Base-by-base conservation (phyloP, 1,140 invertebrate species). In the Hypothenemus hampei region DNA sequence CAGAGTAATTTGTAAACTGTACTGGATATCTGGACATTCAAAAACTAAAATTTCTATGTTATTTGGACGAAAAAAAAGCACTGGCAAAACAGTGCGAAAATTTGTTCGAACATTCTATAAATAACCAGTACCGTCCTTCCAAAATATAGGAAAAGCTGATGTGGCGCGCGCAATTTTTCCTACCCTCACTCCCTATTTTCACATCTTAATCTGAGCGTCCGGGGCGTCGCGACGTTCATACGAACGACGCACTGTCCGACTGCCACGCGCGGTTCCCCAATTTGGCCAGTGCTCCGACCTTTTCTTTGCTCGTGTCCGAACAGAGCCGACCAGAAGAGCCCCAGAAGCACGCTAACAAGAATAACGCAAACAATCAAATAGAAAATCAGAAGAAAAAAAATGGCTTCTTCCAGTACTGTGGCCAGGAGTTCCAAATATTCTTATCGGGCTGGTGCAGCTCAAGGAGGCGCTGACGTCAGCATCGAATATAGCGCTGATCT, bases 401-500 rank as follows among this genome's bases (percentile, higher is more conserved):
- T 78, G 75, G 81, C 83, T 77, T 85, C 86, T 73, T 80, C 84
- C 73, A 56, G 53, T 41, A 26, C 53, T 37, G 53, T 87, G 71
- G 82, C 86, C 67, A 90, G 88, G 77, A 81, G 84, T 65, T 89
- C 88, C 70, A 93, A 91, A 77, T 93, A 93, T 78, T 82, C 84
- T 65, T 94, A 93, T 79, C 84, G 87, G 71, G 86, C 85, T 66
- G 81, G 80, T 65, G 86, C 85, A 65, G 84, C 85, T 65, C 81
- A 80, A 65, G 86, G 60, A 22, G 79, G 74, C 21, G 86, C 89
- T 71, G 89, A 94, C 78, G 86, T 94, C 72, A 91, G 85, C 81
- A 91, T 94, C 78, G 91, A 93, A 77, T 93, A 93, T 78, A 86
- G 84, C 73, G 83, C 89, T 76, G 91, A 95, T 78, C 78, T 94